Evolutionary conservation across 2,888 invertebrate species (phyloP).

Genomic region (Dromius quadrimaculatus): DNA sequence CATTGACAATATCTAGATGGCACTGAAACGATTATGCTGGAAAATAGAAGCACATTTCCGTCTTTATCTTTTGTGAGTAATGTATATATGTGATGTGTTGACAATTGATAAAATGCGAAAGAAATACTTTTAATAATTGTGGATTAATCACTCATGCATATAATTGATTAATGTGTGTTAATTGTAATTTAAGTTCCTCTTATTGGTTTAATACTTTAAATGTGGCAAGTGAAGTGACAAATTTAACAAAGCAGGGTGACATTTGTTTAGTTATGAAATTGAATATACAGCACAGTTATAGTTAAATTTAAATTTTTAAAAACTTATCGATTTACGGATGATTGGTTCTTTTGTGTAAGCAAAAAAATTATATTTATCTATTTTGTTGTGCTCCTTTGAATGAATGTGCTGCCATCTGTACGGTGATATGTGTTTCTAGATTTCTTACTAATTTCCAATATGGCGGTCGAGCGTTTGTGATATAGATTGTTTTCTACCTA

Average conservation of each 20-base stretch:
- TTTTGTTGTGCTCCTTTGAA: constrained; percentile 33
- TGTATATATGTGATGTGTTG: constrained; percentile 40
- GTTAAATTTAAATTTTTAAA: constrained; percentile 9
- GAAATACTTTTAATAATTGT: constrained; percentile 29
- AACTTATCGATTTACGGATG: constrained; percentile 28
- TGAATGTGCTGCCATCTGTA: constrained; percentile 39
- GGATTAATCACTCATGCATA: constrained; percentile 2
- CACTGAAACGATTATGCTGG: constrained; percentile 7
- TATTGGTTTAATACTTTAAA: constrained; percentile 12
- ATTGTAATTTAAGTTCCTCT: constrained; percentile 13
- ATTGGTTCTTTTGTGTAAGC: constrained; percentile 28
- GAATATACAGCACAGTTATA: constrained; percentile 17
- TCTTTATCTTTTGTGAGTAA: constrained; percentile 43
- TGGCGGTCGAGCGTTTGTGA: constrained; percentile 42
- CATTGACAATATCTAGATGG: constrained; percentile 16
- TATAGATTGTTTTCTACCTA: constrained; percentile 42
- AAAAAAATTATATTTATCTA: constrained; percentile 39
- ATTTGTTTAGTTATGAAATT: constrained; percentile 28
- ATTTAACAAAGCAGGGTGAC: constrained; percentile 33
- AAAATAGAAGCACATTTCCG: constrained; percentile 47
- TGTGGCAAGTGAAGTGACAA: constrained; percentile 32
- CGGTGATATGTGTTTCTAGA: constrained; percentile 38
- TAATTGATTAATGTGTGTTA: not conserved
- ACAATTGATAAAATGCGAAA: constrained; percentile 42
- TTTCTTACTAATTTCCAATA: constrained; percentile 42